phyloP scores from a whole-genome alignment of 2,888 invertebrate genomes.

The Pristionchus entomophagus region DNA sequence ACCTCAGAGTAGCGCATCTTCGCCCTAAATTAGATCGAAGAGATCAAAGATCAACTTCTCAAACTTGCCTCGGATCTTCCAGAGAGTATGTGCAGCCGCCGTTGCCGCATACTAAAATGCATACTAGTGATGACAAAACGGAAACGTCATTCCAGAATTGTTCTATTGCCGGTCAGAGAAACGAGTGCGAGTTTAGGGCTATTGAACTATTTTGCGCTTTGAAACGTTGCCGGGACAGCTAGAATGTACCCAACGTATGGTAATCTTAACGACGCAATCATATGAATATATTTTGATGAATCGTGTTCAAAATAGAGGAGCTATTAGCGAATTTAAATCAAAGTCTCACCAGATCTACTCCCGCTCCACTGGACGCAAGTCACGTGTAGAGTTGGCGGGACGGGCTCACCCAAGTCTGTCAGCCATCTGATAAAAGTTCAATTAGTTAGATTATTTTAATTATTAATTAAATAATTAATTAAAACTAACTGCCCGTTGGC shows the following conservation, averaged over 20 bases:
- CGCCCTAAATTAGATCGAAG: not conserved
- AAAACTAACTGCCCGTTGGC: conserved; percentile 34
- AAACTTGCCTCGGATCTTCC: conserved; percentile 25
- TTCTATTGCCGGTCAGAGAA: no score
- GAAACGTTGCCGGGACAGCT: no score
- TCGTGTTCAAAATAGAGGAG: no score
- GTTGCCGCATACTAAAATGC: conserved; percentile 42
- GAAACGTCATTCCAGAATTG: no score
- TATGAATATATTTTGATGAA: no score
- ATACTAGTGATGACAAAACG: no score
- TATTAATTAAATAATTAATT: no score
- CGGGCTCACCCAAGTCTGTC: conserved; percentile 27
- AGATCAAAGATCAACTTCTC: not conserved
- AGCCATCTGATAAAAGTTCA: conserved; percentile 7
- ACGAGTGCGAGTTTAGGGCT: no score
- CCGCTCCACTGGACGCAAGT: conserved; percentile 36
- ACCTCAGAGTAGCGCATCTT: not conserved
- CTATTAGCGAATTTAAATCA: no score
- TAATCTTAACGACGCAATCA: no score
- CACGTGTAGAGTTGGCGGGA: conserved; percentile 12
- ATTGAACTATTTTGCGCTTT: no score
- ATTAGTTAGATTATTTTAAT: not conserved
- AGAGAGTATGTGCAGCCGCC: conserved; percentile 37
- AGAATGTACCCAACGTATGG: no score
- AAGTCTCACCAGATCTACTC: not conserved